These are phyloP conservation scores for Tubulanus polymorphus DNA, from an alignment of 2,888 invertebrate species.

Conservation along the genomic window DNA sequence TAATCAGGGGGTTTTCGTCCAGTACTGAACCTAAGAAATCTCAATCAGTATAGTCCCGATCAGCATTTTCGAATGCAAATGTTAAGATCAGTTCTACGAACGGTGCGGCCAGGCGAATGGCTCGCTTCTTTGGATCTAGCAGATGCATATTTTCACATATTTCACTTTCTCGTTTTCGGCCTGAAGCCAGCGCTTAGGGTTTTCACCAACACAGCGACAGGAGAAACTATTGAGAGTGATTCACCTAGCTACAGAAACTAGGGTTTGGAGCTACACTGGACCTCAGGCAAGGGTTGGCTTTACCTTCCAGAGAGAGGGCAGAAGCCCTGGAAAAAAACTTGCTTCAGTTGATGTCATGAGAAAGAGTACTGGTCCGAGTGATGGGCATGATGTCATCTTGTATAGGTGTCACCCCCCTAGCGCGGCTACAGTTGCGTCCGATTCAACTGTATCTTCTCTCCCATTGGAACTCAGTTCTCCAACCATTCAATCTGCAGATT, in stretches of 20 bases:
- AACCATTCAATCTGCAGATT: neutral
- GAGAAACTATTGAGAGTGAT: no score
- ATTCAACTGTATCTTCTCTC: neutral
- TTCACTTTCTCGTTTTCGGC: neutral
- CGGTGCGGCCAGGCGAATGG: neutral
- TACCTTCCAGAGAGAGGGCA: neutral
- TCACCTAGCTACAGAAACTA: no score
- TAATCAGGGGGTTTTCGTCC: conserved; percentile 1
- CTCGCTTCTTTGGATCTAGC: neutral
- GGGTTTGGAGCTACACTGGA: conserved; percentile 2
- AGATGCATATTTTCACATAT: neutral
- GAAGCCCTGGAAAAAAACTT: neutral
- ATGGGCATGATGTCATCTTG: neutral
- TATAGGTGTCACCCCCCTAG: neutral
- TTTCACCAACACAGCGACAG: conserved; percentile 1
- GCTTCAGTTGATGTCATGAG: neutral
- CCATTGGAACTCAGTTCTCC: neutral
- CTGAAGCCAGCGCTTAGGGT: neutral
- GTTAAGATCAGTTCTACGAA: neutral
- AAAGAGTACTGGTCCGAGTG: neutral
- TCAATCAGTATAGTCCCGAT: neutral
- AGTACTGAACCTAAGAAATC: neutral
- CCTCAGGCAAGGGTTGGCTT: neutral
- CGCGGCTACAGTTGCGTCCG: neutral
- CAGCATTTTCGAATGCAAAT: neutral